Base-by-base conservation (phyloP, 2,113 vertebrate genomes). In the Helogale parvula region DNA sequence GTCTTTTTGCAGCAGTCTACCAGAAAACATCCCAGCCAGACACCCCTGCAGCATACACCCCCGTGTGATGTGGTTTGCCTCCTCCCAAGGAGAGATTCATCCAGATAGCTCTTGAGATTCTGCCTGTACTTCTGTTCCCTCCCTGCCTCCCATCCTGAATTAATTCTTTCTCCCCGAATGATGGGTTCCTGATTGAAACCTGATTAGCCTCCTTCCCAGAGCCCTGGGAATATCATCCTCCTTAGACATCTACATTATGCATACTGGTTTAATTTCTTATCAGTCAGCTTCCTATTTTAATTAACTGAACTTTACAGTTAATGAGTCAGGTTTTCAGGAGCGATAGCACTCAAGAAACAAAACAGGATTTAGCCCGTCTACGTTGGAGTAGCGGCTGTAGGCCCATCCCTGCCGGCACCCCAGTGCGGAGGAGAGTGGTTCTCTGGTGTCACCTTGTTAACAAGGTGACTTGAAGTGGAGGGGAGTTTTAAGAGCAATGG, bases 181-280 rank as follows among this genome's bases (percentile, higher is more conserved):
- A 92, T 95, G 89, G 97, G 68, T 89, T 96, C 79, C 65, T 97
- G 95, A 97, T 96, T 96, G 93, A 97, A 96, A 86, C 79, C 86
- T 97, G 87, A 97, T 97, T 96, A 96, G 71, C 57, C 50, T 97
- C 65, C 35, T 97, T 96, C 76, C 92, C 85, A 77, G 72, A 95
- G 90, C 81, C 76, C 57, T 90, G 80, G 71, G 87, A 95, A 92
- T 96, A 77, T 52, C 80, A 87, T 90, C 76, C 47, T 76, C 33
- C 52, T 15, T 95, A 90, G 80, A 92, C 92, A 74, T 96, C 80
- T 77, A 50, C 82, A 96, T 93, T 97, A 94, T 95, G 86, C 86
- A 89, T 89, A 82, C 54, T 88, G 95, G 90, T 89, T 94, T 96
- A 82, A 90, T 97, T 83, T 96, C 90, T 97, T 92, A 95, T 92